These are phyloP conservation scores for Tenodera sinensis DNA, from an alignment of 2,888 invertebrate species.

Conservation along the genomic window DNA sequence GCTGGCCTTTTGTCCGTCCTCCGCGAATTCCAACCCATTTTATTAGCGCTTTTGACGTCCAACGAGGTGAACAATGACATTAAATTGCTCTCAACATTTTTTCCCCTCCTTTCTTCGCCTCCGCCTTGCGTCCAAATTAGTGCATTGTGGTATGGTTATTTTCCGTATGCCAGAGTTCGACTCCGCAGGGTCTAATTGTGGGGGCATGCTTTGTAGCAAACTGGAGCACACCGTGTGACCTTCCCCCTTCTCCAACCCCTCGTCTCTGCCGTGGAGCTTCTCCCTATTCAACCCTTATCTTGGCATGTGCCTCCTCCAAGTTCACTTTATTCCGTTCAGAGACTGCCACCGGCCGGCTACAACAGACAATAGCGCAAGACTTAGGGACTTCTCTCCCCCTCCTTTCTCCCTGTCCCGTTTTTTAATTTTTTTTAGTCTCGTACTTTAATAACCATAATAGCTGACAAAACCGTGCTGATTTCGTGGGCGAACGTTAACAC, in stretches of 20 bases:
- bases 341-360: constrained; percentile 9
- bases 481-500: constrained; percentile 28
- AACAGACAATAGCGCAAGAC: constrained; percentile 28
- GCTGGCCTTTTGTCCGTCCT: background rate
- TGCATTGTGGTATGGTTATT: constrained; percentile 32
- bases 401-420: constrained; percentile 4
- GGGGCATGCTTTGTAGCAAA: constrained; percentile 17
- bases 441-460: constrained; percentile 34
- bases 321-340: constrained; percentile 26
- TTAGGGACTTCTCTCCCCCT: constrained; percentile 14
- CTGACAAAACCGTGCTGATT: constrained; percentile 33
- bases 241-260: constrained; percentile 4
- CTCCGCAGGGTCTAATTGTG: background rate
- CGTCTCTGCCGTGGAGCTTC: constrained; percentile 8
- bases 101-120: constrained; percentile 22
- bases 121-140: constrained; percentile 30
- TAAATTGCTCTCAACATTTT: constrained; percentile 29
- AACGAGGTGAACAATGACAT: constrained; percentile 32
- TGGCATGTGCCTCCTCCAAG: constrained; percentile 19
- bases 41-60: constrained; percentile 31
- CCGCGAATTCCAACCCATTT: constrained; percentile 28
- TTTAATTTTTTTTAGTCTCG: constrained; percentile 19
- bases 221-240: constrained; percentile 29
- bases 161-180: constrained; percentile 13
- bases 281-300: constrained; percentile 30